These are phyloP conservation scores for Dysidea cf. avara DNA, from an alignment of 37 sponge, comb jelly and placozoan species.

Conservation along the genomic window DNA sequence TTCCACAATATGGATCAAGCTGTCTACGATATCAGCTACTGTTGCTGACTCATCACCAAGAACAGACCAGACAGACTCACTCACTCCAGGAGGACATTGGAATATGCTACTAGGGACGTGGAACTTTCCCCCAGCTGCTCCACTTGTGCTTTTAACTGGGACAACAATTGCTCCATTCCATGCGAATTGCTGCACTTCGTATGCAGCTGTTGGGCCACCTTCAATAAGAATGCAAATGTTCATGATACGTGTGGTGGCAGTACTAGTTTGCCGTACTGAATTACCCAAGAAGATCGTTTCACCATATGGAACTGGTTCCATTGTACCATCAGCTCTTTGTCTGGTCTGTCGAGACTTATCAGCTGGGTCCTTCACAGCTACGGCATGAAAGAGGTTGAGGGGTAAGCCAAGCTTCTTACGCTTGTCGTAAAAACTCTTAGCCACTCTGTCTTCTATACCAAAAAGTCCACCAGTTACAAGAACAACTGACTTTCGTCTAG, in stretches of 20 bases:
- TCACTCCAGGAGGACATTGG: conserved; percentile 39
- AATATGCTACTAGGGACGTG: conserved; percentile 57
- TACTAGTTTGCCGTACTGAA: conserved; percentile 75
- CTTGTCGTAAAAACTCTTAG: conserved; percentile 53
- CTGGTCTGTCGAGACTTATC: too few relatives aligned
- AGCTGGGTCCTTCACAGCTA: too few relatives aligned
- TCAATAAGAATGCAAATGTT: conserved; percentile 69
- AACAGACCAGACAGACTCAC: conserved; percentile 62
- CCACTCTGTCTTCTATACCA: conserved; percentile 84
- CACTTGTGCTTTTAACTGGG: conserved; percentile 77
- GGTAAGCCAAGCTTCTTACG: too few relatives aligned
- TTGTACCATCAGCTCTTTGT: too few relatives aligned
- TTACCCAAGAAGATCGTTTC: background rate
- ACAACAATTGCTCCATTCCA: conserved; percentile 81
- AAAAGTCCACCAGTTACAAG: conserved; percentile 84
- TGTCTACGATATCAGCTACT: too few relatives aligned
- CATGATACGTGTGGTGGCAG: conserved; percentile 49
- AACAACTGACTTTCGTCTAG: conserved; percentile 33
- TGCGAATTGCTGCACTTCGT: conserved; percentile 80
- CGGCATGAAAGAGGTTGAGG: too few relatives aligned
- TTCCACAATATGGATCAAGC: too few relatives aligned
- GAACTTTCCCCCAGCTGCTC: conserved; percentile 81
- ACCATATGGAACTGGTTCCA: too few relatives aligned
- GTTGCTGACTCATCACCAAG: too few relatives aligned
- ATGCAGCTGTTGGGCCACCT: conserved; percentile 88